A percentile compares a stretch with the other conserved stretches of the same genome.
Conservation (phyloP, 2,113 vertebrate genomes). For the Fregata magnificens region DNA sequence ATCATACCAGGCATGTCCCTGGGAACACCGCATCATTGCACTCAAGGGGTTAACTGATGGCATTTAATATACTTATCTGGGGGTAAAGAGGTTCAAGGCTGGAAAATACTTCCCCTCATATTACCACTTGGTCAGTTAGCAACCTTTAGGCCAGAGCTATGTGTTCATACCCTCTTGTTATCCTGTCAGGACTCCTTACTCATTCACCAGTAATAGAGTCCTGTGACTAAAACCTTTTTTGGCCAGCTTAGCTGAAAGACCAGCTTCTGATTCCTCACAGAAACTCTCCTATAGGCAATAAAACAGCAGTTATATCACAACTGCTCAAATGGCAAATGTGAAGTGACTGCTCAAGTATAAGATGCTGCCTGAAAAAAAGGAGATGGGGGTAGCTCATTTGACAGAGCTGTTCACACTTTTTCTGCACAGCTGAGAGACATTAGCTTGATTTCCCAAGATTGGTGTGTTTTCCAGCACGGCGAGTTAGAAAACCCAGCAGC, state of each 20-base stretch:
- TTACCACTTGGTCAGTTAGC: conserved; percentile 65
- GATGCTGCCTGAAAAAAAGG: conserved; percentile 59
- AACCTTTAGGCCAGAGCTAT: conserved; percentile 71
- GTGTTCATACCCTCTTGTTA: conserved; percentile 49
- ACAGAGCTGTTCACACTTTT: conserved; percentile 81
- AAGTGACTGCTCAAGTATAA: conserved; percentile 74
- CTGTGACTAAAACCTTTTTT: conserved; percentile 62
- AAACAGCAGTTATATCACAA: conserved; percentile 63
- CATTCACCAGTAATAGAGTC: conserved; percentile 48
- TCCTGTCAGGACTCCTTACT: conserved; percentile 74
- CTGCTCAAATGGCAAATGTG: conserved; percentile 73
- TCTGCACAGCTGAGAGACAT: conserved; percentile 76
- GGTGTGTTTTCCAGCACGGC: conserved; percentile 51
- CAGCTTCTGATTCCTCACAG: conserved; percentile 53
- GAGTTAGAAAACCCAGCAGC: conserved; percentile 48
- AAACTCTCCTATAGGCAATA: conserved; percentile 71
- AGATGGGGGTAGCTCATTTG: conserved; percentile 72
- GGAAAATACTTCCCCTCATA: conserved; percentile 57
- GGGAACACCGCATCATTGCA: conserved; percentile 51
- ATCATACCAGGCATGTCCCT: not conserved
- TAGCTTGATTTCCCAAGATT: conserved; percentile 72
- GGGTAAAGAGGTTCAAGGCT: conserved; percentile 45
- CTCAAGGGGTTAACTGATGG: conserved; percentile 63
- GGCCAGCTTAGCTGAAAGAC: conserved; percentile 48
- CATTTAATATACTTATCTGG: conserved; percentile 69